Evolutionary conservation across 2,797 vertebrate genomes (phyloP).

Genomic region (Parauchenoglanis ngamensis): DNA sequence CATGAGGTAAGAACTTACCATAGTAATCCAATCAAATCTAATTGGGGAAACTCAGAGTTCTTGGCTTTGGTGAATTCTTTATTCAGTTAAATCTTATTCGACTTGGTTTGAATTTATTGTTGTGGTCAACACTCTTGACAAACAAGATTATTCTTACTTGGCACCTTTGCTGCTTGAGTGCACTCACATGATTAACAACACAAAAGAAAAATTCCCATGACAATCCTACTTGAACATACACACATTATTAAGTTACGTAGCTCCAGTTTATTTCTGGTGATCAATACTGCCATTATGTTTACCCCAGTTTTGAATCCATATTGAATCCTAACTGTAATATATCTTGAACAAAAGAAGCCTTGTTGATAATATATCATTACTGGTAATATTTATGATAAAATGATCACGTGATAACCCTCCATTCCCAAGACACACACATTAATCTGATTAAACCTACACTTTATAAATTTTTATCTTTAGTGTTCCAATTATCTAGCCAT

Average conservation of each 20-base stretch:
- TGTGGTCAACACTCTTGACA: not conserved
- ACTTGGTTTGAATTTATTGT: not conserved
- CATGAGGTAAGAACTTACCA: not conserved
- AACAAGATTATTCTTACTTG: not conserved
- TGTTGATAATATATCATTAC: not conserved
- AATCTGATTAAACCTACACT: not conserved
- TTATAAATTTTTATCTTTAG: not conserved
- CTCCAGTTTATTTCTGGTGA: not conserved
- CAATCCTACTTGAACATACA: not conserved
- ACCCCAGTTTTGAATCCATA: not conserved
- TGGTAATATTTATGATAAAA: not conserved
- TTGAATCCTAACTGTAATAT: not conserved
- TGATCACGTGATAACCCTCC: not conserved
- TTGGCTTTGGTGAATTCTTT: not conserved
- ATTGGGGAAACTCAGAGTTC: too few species aligned
- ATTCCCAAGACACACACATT: not conserved
- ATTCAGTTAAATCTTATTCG: not conserved
- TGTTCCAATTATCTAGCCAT: constrained; percentile 7
- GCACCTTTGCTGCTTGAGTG: not conserved
- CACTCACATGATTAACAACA: constrained; percentile 1
- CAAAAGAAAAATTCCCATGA: constrained; percentile 1
- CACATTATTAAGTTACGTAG: not conserved
- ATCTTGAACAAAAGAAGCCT: not conserved
- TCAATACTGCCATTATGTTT: not conserved
- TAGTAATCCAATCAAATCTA: not conserved